Evolutionary conservation across 2,888 invertebrate species (phyloP), one percentile per base, ranked within the genome.

Genomic region (Lithosia quadra): DNA sequence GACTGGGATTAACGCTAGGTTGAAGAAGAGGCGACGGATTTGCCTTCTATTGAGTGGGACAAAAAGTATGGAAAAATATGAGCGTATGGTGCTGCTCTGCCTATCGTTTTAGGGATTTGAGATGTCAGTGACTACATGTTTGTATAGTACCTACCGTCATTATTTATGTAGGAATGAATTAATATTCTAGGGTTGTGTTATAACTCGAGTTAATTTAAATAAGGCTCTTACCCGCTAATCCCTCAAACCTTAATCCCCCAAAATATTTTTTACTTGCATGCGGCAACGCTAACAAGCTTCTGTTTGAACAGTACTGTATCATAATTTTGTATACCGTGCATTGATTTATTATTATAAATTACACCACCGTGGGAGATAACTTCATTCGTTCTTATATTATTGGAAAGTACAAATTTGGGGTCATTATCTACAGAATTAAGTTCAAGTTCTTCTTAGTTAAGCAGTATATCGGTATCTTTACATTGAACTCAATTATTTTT

Each of bases 291-390:
- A 86, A 84, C 83, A 82, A 83, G 81, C 74, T 72, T 72, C 76
- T 86, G 83, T 85, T 87, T 87, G 82, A 81, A 65, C 77, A 73
- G 67, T 78, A 81, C 78, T 77, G 77, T 80, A 79, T 76, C 74
- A 77, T 84, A 83, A 86, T 86, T 85, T 81, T 80, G 80, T 85
- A 78, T 84, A 80, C 75, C 71, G 67, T 82, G 73, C 72, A 76
- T 78, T 81, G 87, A 87, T 88, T 89, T 84, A 86, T 86, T 79
- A 81, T 84, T 81, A 75, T 68, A 84, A 86, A 88, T 87, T 86
- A 86, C 75, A 80, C 71, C 68, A 68, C 65, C 78, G 73, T 73
- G 79, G 74, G 75, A 82, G 76, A 76, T 75, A 59, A 75, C 77
- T 78, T 79, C 72, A 82, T 76, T 64, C 69, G 81, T 77, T 75